A percentile compares a stretch with the other conserved stretches of the same genome.
Conservation (phyloP, 2,888 invertebrate species). For the Eugnorisma glareosa region DNA sequence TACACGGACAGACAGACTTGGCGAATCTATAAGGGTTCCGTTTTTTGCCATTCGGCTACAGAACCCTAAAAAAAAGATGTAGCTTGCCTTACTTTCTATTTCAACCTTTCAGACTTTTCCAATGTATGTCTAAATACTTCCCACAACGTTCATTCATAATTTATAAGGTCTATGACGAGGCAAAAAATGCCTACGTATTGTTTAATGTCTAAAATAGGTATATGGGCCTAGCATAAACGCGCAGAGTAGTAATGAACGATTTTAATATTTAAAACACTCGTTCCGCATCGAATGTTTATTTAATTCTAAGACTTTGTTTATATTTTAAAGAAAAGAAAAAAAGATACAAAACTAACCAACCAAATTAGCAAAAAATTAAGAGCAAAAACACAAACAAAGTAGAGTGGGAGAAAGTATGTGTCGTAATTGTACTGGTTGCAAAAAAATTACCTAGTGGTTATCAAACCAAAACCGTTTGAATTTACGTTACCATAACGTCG, state of each 20-base stretch:
- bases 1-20: too few species aligned
- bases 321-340: not conserved
- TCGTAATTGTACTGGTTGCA: too few species aligned
- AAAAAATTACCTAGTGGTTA: too few species aligned
- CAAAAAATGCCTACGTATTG: not conserved
- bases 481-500: too few species aligned
- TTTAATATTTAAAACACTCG: not conserved
- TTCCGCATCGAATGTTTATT: not conserved
- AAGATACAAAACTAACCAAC: too few species aligned
- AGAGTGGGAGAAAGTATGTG: too few species aligned
- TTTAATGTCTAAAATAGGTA: constrained; percentile 15
- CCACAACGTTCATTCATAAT: constrained; percentile 34
- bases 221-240: not conserved
- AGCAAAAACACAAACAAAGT: too few species aligned
- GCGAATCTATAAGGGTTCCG: too few species aligned
- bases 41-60: too few species aligned
- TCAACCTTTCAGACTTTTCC: not conserved
- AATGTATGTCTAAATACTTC: constrained; percentile 4
- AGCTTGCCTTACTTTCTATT: not conserved
- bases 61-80: not conserved
- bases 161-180: constrained; percentile 7
- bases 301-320: not conserved
- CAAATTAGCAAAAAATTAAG: too few species aligned
- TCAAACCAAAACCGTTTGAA: too few species aligned
- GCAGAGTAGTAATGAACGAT: not conserved